phyloP scores from a whole-genome alignment of 2,113 vertebrate genomes.

The Empidonax traillii region DNA sequence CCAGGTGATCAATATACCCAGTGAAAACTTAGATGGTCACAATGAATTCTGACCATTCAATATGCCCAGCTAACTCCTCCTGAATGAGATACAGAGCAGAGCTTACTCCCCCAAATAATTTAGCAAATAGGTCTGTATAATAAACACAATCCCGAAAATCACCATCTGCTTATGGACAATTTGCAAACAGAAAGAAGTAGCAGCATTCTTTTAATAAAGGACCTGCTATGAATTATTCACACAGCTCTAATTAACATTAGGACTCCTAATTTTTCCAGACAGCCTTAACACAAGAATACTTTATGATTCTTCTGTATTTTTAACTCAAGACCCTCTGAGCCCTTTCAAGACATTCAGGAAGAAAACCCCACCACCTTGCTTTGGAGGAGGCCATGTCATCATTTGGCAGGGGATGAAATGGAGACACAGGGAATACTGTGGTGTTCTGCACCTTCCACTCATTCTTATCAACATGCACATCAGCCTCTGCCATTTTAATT shows the following conservation, averaged over 20 bases:
- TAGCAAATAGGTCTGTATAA: slow-evolving; percentile 29
- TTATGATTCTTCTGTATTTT: background rate
- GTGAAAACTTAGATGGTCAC: background rate
- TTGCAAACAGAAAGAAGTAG: slow-evolving; percentile 30
- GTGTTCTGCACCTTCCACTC: background rate
- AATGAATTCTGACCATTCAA: background rate
- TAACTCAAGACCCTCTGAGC: background rate
- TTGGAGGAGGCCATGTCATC: background rate
- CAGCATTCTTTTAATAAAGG: background rate
- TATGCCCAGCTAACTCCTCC: background rate
- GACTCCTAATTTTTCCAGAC: slow-evolving; percentile 25
- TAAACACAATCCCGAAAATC: slow-evolving; percentile 1
- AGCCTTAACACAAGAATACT: background rate
- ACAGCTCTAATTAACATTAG: slow-evolving; percentile 26
- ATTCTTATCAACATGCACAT: background rate
- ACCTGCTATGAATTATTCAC: slow-evolving; percentile 55
- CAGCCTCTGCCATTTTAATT: background rate
- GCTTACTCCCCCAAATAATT: slow-evolving; percentile 5
- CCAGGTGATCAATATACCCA: background rate
- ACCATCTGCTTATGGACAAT: slow-evolving; percentile 56
- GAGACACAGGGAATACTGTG: background rate
- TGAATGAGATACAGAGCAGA: background rate
- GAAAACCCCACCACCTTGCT: background rate
- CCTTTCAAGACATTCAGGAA: background rate
- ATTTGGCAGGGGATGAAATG: background rate